Evolutionary conservation across 2,888 invertebrate species (phyloP).

Genomic region (Rhabditoides inermis): DNA sequence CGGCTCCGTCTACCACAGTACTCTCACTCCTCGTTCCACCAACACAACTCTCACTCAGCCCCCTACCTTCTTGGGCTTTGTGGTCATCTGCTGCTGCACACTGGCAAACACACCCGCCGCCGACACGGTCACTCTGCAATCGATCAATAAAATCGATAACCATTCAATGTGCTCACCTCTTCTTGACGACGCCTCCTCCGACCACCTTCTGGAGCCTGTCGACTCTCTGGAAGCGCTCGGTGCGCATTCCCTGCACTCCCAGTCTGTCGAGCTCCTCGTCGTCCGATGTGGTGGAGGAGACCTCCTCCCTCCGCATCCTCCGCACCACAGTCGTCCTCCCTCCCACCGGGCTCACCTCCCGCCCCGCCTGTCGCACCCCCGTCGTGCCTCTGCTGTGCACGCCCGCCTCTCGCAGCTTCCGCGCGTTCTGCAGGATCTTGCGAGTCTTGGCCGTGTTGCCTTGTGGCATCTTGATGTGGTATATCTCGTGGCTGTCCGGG

Average conservation of each 20-base stretch:
- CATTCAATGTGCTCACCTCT: no score
- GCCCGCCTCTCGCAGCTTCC: conserved; percentile 22
- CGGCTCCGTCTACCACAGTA: no score
- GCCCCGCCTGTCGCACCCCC: conserved; percentile 35
- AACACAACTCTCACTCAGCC: no score
- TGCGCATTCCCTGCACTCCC: not conserved
- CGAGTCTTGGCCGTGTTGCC: conserved; percentile 34
- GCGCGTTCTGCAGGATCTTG: conserved; percentile 30
- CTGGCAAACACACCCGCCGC: no score
- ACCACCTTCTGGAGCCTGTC: no score
- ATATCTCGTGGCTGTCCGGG: conserved; percentile 40
- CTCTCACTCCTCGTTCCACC: no score
- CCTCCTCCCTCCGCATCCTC: conserved; percentile 1
- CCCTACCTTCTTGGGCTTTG: no score
- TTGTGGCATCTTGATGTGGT: conserved; percentile 44
- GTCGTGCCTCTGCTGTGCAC: conserved; percentile 34
- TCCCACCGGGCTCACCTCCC: conserved; percentile 23
- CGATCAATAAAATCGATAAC: no score
- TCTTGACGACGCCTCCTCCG: no score
- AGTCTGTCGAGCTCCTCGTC: not conserved
- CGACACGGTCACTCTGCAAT: no score
- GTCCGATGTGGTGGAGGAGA: conserved; percentile 1
- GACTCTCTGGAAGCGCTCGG: no score
- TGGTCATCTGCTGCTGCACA: no score
- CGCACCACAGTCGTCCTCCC: conserved; percentile 18